Evolutionary conservation across 2,888 invertebrate genomes (phyloP).

Genomic region (Scaptomyza parva): DNA sequence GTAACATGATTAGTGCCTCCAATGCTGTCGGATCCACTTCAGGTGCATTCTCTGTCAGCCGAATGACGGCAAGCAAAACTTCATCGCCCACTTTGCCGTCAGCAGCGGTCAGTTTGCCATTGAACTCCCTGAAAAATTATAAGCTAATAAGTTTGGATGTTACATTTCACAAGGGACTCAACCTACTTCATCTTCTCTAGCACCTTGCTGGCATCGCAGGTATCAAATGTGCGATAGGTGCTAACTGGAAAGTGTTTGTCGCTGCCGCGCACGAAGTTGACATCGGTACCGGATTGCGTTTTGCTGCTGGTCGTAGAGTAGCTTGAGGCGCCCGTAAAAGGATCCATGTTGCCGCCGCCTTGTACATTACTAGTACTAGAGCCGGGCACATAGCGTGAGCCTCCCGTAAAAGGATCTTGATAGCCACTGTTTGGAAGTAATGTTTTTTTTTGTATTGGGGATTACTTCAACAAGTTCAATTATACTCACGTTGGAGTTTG

Average conservation of each 20-base stretch:
- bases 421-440: slow-evolving; percentile 81
- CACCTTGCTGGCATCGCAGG: slow-evolving; percentile 91
- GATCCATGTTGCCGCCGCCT: slow-evolving; percentile 86
- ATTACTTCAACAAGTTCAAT: neutral
- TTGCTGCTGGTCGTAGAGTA: slow-evolving; percentile 87
- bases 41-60: slow-evolving; percentile 86
- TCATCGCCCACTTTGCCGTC: slow-evolving; percentile 79
- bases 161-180: neutral
- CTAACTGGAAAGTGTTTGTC: slow-evolving; percentile 84
- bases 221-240: slow-evolving; percentile 90
- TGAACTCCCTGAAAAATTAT: slow-evolving; percentile 87
- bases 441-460: neutral
- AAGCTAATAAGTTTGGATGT: neutral
- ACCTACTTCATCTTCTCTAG: slow-evolving; percentile 87
- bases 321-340: slow-evolving; percentile 89
- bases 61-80: slow-evolving; percentile 86
- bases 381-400: slow-evolving; percentile 88
- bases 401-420: slow-evolving; percentile 90
- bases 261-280: slow-evolving; percentile 71
- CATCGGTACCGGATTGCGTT: slow-evolving; percentile 64
- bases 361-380: slow-evolving; percentile 70
- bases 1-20: slow-evolving; percentile 76
- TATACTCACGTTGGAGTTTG: slow-evolving; percentile 50
- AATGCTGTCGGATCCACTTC: slow-evolving; percentile 84
- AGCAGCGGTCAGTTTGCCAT: slow-evolving; percentile 85